Conservation (phyloP, 2,888 invertebrate species). For the Cephus sareptanus region DNA sequence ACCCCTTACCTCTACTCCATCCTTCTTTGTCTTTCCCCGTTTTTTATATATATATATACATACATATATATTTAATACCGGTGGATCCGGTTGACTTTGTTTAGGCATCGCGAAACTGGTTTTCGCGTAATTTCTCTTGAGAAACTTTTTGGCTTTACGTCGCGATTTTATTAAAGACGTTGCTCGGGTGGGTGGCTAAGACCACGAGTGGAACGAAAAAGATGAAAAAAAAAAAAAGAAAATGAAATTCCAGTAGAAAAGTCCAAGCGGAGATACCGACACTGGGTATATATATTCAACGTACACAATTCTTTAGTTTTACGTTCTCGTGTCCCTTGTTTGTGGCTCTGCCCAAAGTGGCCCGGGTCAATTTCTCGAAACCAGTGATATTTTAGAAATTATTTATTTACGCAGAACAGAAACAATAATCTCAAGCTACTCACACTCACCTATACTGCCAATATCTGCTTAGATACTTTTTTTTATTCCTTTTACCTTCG, state of each 20-base stretch:
- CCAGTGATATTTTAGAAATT: conserved; percentile 64
- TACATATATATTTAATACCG: conserved; percentile 15
- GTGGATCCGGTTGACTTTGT: conserved; percentile 32
- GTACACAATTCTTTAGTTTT: neutral
- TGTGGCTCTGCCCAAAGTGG: neutral
- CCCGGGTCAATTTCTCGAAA: conserved; percentile 48
- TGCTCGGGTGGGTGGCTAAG: neutral
- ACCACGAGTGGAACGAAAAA: neutral
- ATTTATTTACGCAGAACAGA: conserved; percentile 59
- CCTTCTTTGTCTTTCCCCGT: neutral
- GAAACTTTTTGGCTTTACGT: neutral
- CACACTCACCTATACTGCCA: conserved; percentile 52
- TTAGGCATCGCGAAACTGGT: neutral
- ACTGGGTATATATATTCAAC: neutral
- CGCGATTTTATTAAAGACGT: neutral
- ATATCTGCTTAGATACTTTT: conserved; percentile 46
- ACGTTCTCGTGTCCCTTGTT: neutral
- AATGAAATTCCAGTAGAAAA: neutral
- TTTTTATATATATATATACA: neutral
- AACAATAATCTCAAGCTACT: conserved; percentile 52
- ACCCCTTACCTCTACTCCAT: neutral
- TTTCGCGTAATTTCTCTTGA: neutral
- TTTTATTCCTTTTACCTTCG: conserved; percentile 11
- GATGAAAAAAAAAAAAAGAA: neutral
- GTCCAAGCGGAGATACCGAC: neutral